Evolutionary conservation across 1,140 invertebrate genomes (phyloP).

Genomic region (Artemia franciscana): DNA sequence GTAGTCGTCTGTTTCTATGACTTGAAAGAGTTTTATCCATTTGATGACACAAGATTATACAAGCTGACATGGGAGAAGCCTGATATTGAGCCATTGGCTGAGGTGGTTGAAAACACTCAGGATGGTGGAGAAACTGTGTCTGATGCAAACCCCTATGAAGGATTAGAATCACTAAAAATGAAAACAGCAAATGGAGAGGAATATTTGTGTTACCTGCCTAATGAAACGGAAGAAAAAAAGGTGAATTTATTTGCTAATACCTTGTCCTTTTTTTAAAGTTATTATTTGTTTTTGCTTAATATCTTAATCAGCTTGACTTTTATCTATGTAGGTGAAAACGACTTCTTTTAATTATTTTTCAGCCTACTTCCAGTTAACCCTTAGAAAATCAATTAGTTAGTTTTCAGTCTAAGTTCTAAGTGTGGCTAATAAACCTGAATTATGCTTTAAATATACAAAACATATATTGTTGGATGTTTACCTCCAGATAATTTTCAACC

Average conservation of each 20-base stretch:
- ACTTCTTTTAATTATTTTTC: not conserved
- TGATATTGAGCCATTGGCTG: not conserved
- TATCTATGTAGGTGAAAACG: not conserved
- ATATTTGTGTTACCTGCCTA: constrained; percentile 44
- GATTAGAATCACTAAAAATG: constrained; percentile 20
- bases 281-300: constrained; percentile 1
- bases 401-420: not conserved
- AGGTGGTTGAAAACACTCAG: not conserved
- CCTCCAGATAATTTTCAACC: too few species aligned
- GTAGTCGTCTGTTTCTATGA: too few species aligned
- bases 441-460: too few species aligned
- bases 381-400: not conserved
- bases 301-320: not conserved
- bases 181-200: constrained; percentile 26
- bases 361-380: not conserved
- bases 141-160: constrained; percentile 14
- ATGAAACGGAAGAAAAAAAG: constrained; percentile 29
- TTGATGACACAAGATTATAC: constrained; percentile 55
- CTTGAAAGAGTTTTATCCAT: constrained; percentile 33
- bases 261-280: constrained; percentile 10
- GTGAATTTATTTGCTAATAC: constrained; percentile 12
- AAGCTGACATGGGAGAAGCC: constrained; percentile 38
- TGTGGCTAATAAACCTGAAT: not conserved
- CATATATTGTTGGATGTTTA: too few species aligned
- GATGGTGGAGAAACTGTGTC: not conserved